Conservation (phyloP, 1,140 invertebrate species). For the Neodiprion virginianus region DNA sequence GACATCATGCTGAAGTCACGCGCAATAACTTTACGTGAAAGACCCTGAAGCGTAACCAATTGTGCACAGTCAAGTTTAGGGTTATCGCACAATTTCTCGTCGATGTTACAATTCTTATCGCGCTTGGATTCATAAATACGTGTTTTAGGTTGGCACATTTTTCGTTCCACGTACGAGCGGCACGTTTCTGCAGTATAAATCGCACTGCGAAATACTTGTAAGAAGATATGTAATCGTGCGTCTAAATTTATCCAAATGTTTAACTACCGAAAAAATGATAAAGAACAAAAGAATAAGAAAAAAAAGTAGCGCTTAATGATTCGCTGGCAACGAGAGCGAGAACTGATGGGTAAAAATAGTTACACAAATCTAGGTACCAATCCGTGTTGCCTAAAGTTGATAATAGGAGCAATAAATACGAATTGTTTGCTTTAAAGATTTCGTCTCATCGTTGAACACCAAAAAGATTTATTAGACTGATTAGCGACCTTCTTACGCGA, state of each 20-base stretch:
- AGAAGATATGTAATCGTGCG: too few species aligned
- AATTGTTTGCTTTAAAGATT: background rate
- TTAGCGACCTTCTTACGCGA: background rate
- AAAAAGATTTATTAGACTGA: background rate
- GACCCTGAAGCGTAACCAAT: background rate
- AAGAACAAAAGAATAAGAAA: too few species aligned
- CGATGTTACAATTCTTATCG: background rate
- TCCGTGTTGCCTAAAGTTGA: background rate
- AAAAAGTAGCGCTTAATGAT: too few species aligned
- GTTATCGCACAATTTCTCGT: background rate
- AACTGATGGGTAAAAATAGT: background rate
- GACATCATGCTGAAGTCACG: background rate
- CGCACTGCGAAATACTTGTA: too few species aligned
- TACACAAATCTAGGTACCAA: background rate
- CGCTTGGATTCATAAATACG: background rate
- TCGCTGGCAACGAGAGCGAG: too few species aligned
- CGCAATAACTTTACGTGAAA: background rate
- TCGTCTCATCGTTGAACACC: background rate
- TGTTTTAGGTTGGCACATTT: background rate
- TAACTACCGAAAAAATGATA: too few species aligned
- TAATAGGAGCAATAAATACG: background rate
- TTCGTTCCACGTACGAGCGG: background rate
- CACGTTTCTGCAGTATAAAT: too few species aligned
- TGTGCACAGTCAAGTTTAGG: slow-evolving; percentile 4
- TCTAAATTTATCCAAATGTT: too few species aligned